Base-by-base conservation (phyloP, 2,797 vertebrate genomes). In the Cottoperca gobio region DNA sequence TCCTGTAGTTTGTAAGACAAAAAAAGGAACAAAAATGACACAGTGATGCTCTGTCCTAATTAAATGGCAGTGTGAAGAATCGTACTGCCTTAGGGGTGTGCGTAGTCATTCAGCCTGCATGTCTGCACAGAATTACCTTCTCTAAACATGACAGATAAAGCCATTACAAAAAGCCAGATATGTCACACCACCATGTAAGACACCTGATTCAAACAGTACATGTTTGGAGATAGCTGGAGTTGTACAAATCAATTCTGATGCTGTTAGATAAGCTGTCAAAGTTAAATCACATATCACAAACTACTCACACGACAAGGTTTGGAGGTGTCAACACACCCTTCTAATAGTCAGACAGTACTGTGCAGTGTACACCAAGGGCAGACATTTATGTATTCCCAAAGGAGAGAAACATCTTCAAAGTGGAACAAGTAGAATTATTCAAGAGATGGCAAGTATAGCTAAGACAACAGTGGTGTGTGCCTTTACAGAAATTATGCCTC, bases 391-490 rank as follows among this genome's bases (percentile, higher is more conserved):
- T 60, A 52, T 75, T 82, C 43, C 60, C 53, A 76, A 60, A 81
- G 61, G 43, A 53, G 26, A 76, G 45, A 73, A 83, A 81, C 67
- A 65, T 88, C 63, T 89, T 89, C 70, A 88, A 87, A 89, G 85
- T 81, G 69, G 77, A 90, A 91, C 75, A 88, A 88, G 90, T 60
- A 68, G 81, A 91, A 93, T 89, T 88, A 86, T 89, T 92, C 71
- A 81, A 70, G 70, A 88, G 82, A 86, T 74, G 65, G 48, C 65
- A 68, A 82, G 70, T 73, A 64, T 23, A 64, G 77, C 49, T n/a
- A 52, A 76, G 68, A 85, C 68, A 86, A 83, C 73, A 81, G 71
- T 59, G 73, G 64, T 78, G 60, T 82, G 37, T 59, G 72, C 33
- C 60, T 66, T 72, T 80, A 78, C 26, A 63, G 69, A 86, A 63